These are phyloP conservation scores for Miniopterus natalensis DNA, from an alignment of 2,113 vertebrate genomes.

Conservation along the genomic window DNA sequence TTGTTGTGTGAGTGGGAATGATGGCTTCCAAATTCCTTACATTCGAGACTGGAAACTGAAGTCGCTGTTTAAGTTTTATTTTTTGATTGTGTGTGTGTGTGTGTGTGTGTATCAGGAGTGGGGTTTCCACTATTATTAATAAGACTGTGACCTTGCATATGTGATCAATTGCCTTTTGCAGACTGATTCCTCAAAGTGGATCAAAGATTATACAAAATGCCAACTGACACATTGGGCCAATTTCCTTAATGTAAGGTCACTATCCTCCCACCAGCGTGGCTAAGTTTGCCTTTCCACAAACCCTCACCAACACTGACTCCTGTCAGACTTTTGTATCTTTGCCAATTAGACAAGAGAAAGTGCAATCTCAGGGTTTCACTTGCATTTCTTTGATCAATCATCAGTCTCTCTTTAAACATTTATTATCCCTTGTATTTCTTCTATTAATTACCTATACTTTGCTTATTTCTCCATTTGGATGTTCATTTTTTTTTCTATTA, in stretches of 20 bases:
- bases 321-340: not conserved
- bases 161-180: not conserved
- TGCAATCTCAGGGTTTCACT: not conserved
- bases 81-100: not conserved
- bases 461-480: not conserved
- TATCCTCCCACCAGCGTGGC: not conserved
- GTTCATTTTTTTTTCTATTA: slow-evolving; percentile 3
- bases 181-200: not conserved
- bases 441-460: not conserved
- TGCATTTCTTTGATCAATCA: not conserved
- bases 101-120: not conserved
- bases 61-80: not conserved
- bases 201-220: not conserved
- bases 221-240: not conserved
- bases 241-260: not conserved
- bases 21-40: not conserved
- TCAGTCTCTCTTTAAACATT: not conserved
- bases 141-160: not conserved
- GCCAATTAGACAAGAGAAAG: not conserved
- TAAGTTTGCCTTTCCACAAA: not conserved
- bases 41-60: not conserved
- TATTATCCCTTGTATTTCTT: not conserved
- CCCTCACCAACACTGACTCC: not conserved
- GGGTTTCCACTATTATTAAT: no score
- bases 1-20: not conserved